A percentile compares a stretch with the other conserved stretches of the same genome.
phyloP scores from a whole-genome alignment of 1,140 invertebrate species.

The Elymnias hypermnestra region DNA sequence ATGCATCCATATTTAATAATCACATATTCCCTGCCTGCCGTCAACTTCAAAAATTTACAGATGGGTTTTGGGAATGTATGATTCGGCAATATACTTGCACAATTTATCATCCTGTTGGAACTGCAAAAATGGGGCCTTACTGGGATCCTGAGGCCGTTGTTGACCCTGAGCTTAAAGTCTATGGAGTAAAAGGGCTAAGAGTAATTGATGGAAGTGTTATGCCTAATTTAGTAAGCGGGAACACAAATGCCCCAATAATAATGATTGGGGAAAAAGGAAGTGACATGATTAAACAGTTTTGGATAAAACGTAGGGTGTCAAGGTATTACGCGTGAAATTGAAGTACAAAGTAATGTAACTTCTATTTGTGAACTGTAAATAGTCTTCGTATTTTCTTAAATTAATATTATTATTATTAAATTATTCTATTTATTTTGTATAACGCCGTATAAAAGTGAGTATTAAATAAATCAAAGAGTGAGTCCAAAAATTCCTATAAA shows the following conservation, averaged over 20 bases:
- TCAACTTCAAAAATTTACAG: slow-evolving; percentile 80
- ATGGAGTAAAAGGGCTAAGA: slow-evolving; percentile 85
- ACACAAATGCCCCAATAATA: slow-evolving; percentile 89
- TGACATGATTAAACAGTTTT: slow-evolving; percentile 89
- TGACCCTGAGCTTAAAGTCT: slow-evolving; percentile 87
- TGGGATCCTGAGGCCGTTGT: slow-evolving; percentile 91
- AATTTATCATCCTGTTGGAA: slow-evolving; percentile 92
- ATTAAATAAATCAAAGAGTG: slow-evolving; percentile 14
- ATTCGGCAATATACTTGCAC: slow-evolving; percentile 87
- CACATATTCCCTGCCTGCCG: slow-evolving; percentile 84
- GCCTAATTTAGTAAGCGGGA: slow-evolving; percentile 88
- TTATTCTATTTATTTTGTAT: too few species aligned
- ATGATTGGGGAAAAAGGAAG: slow-evolving; percentile 92
- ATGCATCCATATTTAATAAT: slow-evolving; percentile 82
- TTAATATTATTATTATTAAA: not conserved
- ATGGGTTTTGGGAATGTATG: slow-evolving; percentile 90
- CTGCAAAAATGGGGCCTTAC: slow-evolving; percentile 94
- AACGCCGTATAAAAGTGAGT: too few species aligned
- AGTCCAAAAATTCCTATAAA: slow-evolving; percentile 11
- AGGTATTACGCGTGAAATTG: slow-evolving; percentile 48
- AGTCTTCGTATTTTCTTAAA: not conserved
- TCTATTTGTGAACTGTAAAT: slow-evolving; percentile 9
- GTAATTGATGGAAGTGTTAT: slow-evolving; percentile 93
- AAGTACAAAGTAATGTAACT: too few species aligned
- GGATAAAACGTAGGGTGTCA: slow-evolving; percentile 76